phyloP scores from a whole-genome alignment of 2,113 vertebrate genomes.

The Spheniscus mendiculus region DNA sequence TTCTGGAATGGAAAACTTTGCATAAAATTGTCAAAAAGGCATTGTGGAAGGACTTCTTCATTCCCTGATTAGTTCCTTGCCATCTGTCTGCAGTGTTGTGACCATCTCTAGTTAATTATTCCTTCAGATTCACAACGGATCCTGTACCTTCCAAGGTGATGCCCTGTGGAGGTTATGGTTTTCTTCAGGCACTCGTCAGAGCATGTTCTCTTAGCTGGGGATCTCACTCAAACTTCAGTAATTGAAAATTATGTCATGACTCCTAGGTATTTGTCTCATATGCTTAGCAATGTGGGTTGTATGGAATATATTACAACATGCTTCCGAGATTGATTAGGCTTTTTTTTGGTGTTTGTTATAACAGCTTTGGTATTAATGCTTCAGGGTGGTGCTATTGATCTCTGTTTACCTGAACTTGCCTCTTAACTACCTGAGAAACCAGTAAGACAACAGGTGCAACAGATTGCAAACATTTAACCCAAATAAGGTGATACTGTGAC shows the following conservation, averaged over 20 bases:
- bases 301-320: neutral
- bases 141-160: conserved; percentile 1
- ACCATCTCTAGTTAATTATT: conserved; percentile 38
- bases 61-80: conserved; percentile 13
- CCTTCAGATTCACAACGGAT: conserved; percentile 19
- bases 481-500: neutral
- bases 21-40: neutral
- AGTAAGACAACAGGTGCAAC: neutral
- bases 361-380: neutral
- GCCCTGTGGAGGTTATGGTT: conserved; percentile 3
- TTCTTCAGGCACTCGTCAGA: conserved; percentile 26
- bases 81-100: conserved; percentile 13
- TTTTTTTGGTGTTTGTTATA: neutral
- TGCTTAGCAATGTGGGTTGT: neutral
- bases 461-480: neutral
- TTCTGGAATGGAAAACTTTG: neutral
- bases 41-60: neutral
- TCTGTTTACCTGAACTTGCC: neutral
- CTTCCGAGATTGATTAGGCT: neutral
- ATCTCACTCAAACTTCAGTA: neutral
- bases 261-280: neutral
- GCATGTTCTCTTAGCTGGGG: neutral
- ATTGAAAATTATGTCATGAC: conserved; percentile 8
- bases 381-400: neutral
- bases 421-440: neutral